These are phyloP conservation scores for Choloepus didactylus DNA, from an alignment of 2,797 vertebrate species.

Conservation along the genomic window DNA sequence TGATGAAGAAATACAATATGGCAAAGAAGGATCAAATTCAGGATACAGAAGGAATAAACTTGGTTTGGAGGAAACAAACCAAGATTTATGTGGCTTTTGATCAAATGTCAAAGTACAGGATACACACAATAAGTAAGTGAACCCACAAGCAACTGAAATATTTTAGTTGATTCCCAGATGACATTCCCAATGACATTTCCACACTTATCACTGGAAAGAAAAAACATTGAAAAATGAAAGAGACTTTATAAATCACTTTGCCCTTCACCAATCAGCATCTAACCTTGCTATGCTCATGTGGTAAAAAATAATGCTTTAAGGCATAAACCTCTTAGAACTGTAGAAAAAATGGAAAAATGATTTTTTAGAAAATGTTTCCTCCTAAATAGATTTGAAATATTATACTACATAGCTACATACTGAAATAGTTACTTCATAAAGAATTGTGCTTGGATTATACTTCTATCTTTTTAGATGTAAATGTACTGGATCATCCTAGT, in stretches of 20 bases:
- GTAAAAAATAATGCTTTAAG: constrained; percentile 41
- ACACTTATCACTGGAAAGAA: constrained; percentile 66
- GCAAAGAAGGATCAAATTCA: not conserved
- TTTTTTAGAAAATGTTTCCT: constrained; percentile 7
- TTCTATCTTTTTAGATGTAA: not conserved
- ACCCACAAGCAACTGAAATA: constrained; percentile 68
- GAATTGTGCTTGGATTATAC: not conserved
- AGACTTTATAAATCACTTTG: constrained; percentile 74
- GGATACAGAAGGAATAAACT: constrained; percentile 59
- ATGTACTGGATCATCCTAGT: not conserved
- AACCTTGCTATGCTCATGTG: constrained; percentile 3
- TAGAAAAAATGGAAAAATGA: not conserved
- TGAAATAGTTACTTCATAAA: not conserved
- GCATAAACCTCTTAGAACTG: not conserved
- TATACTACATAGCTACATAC: not conserved
- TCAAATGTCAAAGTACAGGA: constrained; percentile 77
- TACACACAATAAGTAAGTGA: constrained; percentile 70
- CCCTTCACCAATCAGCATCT: constrained; percentile 48
- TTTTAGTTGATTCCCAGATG: constrained; percentile 68
- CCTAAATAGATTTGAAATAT: constrained; percentile 27
- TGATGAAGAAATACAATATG: constrained; percentile 22
- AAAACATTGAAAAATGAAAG: constrained; percentile 44
- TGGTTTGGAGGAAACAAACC: constrained; percentile 49
- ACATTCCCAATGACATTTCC: constrained; percentile 50
- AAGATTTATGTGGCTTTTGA: constrained; percentile 76